A percentile compares a stretch with the other conserved stretches of the same genome.
phyloP scores from a whole-genome alignment of 2,113 vertebrate species.

The Austrofundulus limnaeus region DNA sequence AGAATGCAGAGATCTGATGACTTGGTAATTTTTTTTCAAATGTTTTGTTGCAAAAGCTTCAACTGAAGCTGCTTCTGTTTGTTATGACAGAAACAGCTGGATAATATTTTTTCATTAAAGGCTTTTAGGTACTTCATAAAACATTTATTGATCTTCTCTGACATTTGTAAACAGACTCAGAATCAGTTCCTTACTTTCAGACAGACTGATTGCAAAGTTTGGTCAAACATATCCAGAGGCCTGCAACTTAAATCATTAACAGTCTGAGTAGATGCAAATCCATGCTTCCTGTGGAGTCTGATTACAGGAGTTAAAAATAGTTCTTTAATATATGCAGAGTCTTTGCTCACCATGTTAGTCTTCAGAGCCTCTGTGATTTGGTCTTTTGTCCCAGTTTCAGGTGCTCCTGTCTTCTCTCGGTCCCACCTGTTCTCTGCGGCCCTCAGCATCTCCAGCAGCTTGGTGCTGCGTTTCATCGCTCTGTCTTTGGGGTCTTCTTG shows the following conservation, averaged over 20 bases:
- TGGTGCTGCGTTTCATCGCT: slow-evolving; percentile 27
- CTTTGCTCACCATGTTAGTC: slow-evolving; percentile 68
- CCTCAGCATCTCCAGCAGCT: slow-evolving; percentile 72
- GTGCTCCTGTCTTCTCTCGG: slow-evolving; percentile 11
- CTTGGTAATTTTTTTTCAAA: too few species aligned
- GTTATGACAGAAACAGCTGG: too few species aligned
- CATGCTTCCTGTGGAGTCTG: not conserved
- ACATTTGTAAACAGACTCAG: not conserved
- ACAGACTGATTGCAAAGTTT: not conserved
- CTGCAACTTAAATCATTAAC: slow-evolving; percentile 49
- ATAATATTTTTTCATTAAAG: too few species aligned
- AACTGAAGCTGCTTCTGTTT: too few species aligned
- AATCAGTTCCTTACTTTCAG: not conserved
- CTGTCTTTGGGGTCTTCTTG: slow-evolving; percentile 6
- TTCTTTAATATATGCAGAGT: not conserved
- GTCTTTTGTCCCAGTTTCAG: slow-evolving; percentile 3
- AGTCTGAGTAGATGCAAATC: slow-evolving; percentile 43
- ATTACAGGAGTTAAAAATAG: not conserved
- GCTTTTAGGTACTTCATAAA: not conserved
- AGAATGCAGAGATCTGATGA: too few species aligned
- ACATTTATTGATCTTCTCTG: not conserved
- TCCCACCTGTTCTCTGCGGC: slow-evolving; percentile 55
- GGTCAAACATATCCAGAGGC: slow-evolving; percentile 57
- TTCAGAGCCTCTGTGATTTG: slow-evolving; percentile 46
- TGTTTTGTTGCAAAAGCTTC: too few species aligned